These are phyloP conservation scores for Melieria omissa DNA, from an alignment of 2,888 invertebrate species.

Conservation along the genomic window DNA sequence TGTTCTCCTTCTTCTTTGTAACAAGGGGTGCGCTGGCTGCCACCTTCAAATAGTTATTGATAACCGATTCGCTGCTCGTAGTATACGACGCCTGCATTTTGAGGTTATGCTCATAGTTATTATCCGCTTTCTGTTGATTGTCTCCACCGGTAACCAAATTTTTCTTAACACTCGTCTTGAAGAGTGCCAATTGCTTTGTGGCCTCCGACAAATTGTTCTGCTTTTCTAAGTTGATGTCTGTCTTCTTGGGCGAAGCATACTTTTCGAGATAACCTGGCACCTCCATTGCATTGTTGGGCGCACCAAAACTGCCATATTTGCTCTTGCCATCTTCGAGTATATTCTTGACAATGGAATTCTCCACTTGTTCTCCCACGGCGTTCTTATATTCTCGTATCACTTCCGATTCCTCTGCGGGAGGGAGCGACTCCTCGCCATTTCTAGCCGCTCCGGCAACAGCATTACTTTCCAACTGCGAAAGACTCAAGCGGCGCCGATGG, in stretches of 20 bases:
- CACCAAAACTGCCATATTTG: constrained; percentile 5
- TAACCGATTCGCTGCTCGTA: constrained; percentile 57
- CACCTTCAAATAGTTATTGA: constrained; percentile 64
- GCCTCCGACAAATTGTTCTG: constrained; percentile 61
- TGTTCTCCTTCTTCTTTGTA: constrained; percentile 60
- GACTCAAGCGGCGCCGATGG: constrained; percentile 20
- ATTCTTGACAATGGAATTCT: constrained; percentile 52
- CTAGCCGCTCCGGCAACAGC: background rate
- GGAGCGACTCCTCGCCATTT: constrained; percentile 21
- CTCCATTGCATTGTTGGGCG: constrained; percentile 55
- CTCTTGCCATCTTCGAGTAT: constrained; percentile 47
- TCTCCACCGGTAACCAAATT: constrained; percentile 40
- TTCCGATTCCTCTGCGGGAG: constrained; percentile 17
- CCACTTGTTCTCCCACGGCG: constrained; percentile 53
- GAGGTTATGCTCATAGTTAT: constrained; percentile 51
- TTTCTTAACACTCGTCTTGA: constrained; percentile 42
- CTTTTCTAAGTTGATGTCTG: constrained; percentile 50
- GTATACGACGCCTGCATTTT: constrained; percentile 26
- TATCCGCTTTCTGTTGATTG: constrained; percentile 50
- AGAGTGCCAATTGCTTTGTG: constrained; percentile 38
- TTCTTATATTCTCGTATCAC: constrained; percentile 64
- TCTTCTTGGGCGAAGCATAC: constrained; percentile 45
- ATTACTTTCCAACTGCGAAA: constrained; percentile 12
- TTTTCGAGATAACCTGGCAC: constrained; percentile 57
- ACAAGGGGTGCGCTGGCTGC: constrained; percentile 52